Conservation (phyloP, 2,888 invertebrate species). For the Drosophila suboccidentalis region DNA sequence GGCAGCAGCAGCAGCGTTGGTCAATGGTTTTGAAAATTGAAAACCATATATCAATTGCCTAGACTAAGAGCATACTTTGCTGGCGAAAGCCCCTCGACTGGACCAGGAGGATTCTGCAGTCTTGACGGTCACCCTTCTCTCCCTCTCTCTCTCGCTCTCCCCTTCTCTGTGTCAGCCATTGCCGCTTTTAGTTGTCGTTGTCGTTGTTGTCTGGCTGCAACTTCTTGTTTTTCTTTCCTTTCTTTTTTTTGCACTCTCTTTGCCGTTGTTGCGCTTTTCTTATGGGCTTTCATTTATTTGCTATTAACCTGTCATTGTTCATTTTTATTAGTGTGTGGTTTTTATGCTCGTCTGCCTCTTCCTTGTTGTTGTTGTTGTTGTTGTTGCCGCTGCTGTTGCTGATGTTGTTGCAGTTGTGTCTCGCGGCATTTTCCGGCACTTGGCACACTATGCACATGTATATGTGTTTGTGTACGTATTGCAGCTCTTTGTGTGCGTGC, state of each 20-base stretch:
- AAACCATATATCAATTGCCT: slow-evolving; percentile 84
- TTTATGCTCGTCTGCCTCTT: slow-evolving; percentile 62
- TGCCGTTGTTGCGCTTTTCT: slow-evolving; percentile 57
- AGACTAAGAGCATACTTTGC: slow-evolving; percentile 71
- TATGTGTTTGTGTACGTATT: slow-evolving; percentile 31
- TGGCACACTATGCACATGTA: slow-evolving; percentile 61
- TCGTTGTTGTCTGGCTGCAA: slow-evolving; percentile 31
- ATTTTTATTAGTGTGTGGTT: slow-evolving; percentile 81
- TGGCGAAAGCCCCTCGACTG: slow-evolving; percentile 1
- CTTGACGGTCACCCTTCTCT: slow-evolving; percentile 5
- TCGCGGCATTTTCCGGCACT: slow-evolving; percentile 75
- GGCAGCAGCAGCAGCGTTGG: slow-evolving; percentile 32
- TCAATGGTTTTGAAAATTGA: slow-evolving; percentile 80
- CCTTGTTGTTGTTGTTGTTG: slow-evolving; percentile 36
- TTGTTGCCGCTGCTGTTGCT: slow-evolving; percentile 53
- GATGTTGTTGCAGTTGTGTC: slow-evolving; percentile 66
- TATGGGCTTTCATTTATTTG: slow-evolving; percentile 84
- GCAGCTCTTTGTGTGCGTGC: slow-evolving; percentile 62
- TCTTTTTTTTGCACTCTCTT: slow-evolving; percentile 19
- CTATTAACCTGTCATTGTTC: slow-evolving; percentile 85
- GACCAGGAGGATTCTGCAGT: neutral
- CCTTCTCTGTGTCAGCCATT: slow-evolving; percentile 33
- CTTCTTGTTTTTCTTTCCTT: slow-evolving; percentile 21
- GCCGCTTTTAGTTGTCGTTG: slow-evolving; percentile 31
- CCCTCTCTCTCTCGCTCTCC: slow-evolving; percentile 3